Conservation (phyloP, 2,888 invertebrate genomes). For the Encarsia formosa region DNA sequence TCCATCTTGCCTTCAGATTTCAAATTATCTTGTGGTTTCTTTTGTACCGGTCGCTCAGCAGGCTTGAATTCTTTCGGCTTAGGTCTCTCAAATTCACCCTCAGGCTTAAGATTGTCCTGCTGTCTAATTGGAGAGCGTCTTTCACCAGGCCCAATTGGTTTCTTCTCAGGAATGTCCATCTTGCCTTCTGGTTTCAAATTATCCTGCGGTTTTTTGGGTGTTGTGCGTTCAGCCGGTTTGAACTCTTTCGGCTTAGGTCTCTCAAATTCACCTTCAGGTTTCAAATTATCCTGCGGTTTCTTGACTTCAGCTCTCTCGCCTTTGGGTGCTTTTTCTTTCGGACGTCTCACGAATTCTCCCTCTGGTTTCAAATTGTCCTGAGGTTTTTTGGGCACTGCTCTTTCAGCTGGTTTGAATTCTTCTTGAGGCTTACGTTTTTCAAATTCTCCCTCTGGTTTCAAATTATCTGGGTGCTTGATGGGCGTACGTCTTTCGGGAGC, state of each 20-base stretch:
- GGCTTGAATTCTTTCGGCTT: slow-evolving; percentile 40
- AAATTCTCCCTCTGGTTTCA: slow-evolving; percentile 47
- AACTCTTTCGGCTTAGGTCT: slow-evolving; percentile 32
- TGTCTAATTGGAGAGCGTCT: slow-evolving; percentile 55
- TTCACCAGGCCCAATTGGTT: slow-evolving; percentile 50
- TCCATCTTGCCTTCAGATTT: slow-evolving; percentile 44
- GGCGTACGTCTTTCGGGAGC: slow-evolving; percentile 48
- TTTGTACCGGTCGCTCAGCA: slow-evolving; percentile 47
- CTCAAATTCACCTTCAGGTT: slow-evolving; percentile 56
- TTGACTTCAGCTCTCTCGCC: slow-evolving; percentile 42
- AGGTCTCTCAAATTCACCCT: slow-evolving; percentile 49
- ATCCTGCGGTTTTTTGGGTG: slow-evolving; percentile 47
- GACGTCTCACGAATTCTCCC: slow-evolving; percentile 43
- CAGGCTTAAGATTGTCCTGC: slow-evolving; percentile 55
- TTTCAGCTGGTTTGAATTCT: slow-evolving; percentile 48
- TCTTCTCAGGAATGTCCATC: slow-evolving; percentile 39
- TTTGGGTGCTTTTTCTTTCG: slow-evolving; percentile 43
- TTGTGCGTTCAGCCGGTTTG: slow-evolving; percentile 49
- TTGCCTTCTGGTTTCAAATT: slow-evolving; percentile 47
- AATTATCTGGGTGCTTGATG: slow-evolving; percentile 53
- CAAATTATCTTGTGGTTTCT: slow-evolving; percentile 52
- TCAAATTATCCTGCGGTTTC: slow-evolving; percentile 55
- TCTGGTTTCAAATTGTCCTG: slow-evolving; percentile 45
- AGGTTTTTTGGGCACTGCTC: slow-evolving; percentile 40
- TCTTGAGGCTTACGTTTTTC: slow-evolving; percentile 52